These are phyloP conservation scores for Chascanopsetta lugubris DNA, from an alignment of 2,113 vertebrate species.

Conservation along the genomic window DNA sequence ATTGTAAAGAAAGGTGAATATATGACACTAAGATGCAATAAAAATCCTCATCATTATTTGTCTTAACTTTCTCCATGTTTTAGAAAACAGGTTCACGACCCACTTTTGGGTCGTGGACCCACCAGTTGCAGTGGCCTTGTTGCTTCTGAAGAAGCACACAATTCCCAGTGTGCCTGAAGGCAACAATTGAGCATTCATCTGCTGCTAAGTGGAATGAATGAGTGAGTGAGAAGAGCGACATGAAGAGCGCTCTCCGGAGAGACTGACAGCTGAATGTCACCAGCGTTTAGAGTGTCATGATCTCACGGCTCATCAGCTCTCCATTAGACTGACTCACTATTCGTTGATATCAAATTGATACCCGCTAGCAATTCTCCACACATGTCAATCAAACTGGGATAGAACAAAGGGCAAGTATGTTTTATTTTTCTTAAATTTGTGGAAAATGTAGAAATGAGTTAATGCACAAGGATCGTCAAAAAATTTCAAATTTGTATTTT, in stretches of 20 bases:
- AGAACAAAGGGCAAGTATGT: too few relatives aligned
- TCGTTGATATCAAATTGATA: constrained; percentile 36
- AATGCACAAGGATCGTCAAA: too few relatives aligned
- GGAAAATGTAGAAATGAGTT: too few relatives aligned
- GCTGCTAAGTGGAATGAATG: constrained; percentile 28
- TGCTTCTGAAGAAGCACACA: neutral
- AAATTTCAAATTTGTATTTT: too few relatives aligned
- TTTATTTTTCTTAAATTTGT: too few relatives aligned
- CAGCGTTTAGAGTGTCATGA: neutral
- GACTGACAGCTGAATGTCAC: constrained; percentile 8
- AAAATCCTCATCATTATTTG: too few relatives aligned
- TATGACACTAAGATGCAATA: too few relatives aligned
- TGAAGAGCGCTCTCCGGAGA: neutral
- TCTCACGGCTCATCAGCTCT: constrained; percentile 30
- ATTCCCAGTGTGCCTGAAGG: constrained; percentile 3
- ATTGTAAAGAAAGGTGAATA: too few relatives aligned
- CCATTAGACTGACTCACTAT: constrained; percentile 7
- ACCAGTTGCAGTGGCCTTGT: neutral
- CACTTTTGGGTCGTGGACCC: too few relatives aligned
- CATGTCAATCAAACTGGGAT: constrained; percentile 46
- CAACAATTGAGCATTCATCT: constrained; percentile 8
- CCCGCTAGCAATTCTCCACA: constrained; percentile 24
- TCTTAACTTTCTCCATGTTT: too few relatives aligned
- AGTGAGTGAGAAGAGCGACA: neutral
- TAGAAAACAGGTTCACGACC: too few relatives aligned